phyloP scores from a whole-genome alignment of 37 sponge, comb jelly and placozoan species.

The Eunapius fragilis region DNA sequence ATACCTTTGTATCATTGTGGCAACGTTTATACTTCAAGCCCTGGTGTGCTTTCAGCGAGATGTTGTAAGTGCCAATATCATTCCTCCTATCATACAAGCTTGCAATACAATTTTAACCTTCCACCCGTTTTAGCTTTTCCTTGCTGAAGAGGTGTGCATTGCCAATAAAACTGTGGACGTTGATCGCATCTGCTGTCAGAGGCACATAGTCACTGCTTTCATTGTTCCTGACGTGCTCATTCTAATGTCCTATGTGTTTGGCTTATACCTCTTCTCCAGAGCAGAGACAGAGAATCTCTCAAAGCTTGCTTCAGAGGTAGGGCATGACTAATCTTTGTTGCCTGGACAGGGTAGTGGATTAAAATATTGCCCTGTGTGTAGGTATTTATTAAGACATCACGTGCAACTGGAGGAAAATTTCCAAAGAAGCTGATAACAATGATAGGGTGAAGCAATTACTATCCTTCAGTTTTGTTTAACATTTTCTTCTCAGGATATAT shows the following conservation, averaged over 20 bases:
- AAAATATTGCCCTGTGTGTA: neutral
- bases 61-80: constrained; percentile 9
- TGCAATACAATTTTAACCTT: too few species aligned
- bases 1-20: constrained; percentile 14
- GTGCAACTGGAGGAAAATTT: neutral
- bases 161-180: neutral
- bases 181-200: constrained; percentile 7
- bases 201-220: constrained; percentile 34
- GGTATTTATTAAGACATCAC: constrained; percentile 16
- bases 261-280: constrained; percentile 60
- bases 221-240: constrained; percentile 47
- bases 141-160: neutral
- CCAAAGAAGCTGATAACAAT: neutral
- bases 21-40: constrained; percentile 49
- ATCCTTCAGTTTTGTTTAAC: neutral
- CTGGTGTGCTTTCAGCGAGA: constrained; percentile 61
- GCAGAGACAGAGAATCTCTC: constrained; percentile 66
- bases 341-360: neutral
- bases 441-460: neutral
- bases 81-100: too few species aligned
- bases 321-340: too few species aligned
- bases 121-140: neutral
- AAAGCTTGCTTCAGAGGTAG: constrained; percentile 55
- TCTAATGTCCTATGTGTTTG: constrained; percentile 58
- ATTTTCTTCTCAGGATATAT: constrained; percentile 7